A percentile compares a stretch with the other conserved stretches of the same genome.
Evolutionary conservation across 1,140 invertebrate species (phyloP).

Genomic region (Drosophila pachea): DNA sequence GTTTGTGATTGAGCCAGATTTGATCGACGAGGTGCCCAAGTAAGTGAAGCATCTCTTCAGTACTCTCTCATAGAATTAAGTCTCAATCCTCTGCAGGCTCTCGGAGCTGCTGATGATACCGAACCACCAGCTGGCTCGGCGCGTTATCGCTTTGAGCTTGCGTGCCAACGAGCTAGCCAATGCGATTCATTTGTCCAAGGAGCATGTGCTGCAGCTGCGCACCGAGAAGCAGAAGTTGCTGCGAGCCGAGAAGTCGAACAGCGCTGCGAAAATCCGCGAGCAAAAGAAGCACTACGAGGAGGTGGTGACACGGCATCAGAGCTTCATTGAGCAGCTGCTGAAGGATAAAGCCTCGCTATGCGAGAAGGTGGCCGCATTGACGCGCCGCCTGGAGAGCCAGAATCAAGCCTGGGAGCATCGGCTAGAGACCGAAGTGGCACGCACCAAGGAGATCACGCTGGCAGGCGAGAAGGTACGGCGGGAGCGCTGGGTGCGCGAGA

Average conservation of each 20-base stretch:
- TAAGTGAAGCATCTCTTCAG: conserved; percentile 31
- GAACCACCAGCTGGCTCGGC: conserved; percentile 76
- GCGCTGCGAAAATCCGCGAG: conserved; percentile 79
- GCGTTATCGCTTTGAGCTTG: conserved; percentile 68
- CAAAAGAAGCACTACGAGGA: conserved; percentile 84
- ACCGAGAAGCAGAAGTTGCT: conserved; percentile 71
- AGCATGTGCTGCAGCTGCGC: conserved; percentile 71
- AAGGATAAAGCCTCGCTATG: conserved; percentile 84
- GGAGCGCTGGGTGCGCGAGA: conserved; percentile 85
- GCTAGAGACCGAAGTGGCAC: conserved; percentile 83
- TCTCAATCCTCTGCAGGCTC: conserved; percentile 32
- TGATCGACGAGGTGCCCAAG: conserved; percentile 78
- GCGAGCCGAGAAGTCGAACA: conserved; percentile 66
- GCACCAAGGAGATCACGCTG: conserved; percentile 83
- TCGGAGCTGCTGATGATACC: conserved; percentile 76
- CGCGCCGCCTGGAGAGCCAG: conserved; percentile 80
- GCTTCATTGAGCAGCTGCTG: conserved; percentile 85
- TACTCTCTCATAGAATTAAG: not conserved
- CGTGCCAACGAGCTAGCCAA: conserved; percentile 78
- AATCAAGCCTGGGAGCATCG: conserved; percentile 82
- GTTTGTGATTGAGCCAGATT: conserved; percentile 74
- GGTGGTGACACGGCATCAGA: conserved; percentile 83
- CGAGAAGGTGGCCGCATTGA: conserved; percentile 83
- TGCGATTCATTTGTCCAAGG: conserved; percentile 76
- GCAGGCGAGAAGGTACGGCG: conserved; percentile 84